Evolutionary conservation across 2,113 vertebrate genomes (phyloP).

Genomic region (Tupaia tana): DNA sequence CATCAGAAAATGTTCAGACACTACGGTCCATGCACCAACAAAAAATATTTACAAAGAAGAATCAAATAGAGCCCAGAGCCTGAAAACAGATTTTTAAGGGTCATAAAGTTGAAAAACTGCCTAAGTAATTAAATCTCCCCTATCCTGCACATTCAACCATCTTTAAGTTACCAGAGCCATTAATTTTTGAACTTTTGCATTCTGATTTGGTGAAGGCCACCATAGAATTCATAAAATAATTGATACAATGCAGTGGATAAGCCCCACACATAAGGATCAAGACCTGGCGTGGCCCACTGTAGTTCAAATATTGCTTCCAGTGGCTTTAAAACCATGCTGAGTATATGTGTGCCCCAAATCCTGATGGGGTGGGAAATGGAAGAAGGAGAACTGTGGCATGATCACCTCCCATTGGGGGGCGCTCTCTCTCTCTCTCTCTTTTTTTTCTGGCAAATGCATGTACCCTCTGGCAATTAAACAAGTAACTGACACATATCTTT

Average conservation of each 20-base stretch:
- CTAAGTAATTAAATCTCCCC: background rate
- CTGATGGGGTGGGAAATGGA: too few relatives aligned
- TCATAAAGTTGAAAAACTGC: constrained; percentile 8
- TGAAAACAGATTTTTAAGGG: constrained; percentile 51
- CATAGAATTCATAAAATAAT: background rate
- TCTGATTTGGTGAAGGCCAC: background rate
- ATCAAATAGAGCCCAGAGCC: constrained; percentile 23
- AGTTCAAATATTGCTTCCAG: too few relatives aligned
- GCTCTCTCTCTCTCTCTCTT: too few relatives aligned
- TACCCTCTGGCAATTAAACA: too few relatives aligned
- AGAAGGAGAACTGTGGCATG: too few relatives aligned
- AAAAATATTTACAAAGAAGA: constrained; percentile 8
- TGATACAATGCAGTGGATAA: too few relatives aligned
- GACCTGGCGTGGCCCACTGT: too few relatives aligned
- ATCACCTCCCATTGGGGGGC: too few relatives aligned
- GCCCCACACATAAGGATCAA: too few relatives aligned
- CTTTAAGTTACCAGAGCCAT: background rate
- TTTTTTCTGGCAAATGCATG: too few relatives aligned
- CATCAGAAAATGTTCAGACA: constrained; percentile 33
- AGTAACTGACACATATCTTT: background rate
- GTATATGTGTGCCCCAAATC: too few relatives aligned
- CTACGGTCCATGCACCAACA: constrained; percentile 16
- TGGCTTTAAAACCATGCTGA: too few relatives aligned
- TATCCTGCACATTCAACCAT: background rate
- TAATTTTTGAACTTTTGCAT: background rate